Conservation (phyloP, 2,888 invertebrate species). For the Heterodera filipjevi region DNA sequence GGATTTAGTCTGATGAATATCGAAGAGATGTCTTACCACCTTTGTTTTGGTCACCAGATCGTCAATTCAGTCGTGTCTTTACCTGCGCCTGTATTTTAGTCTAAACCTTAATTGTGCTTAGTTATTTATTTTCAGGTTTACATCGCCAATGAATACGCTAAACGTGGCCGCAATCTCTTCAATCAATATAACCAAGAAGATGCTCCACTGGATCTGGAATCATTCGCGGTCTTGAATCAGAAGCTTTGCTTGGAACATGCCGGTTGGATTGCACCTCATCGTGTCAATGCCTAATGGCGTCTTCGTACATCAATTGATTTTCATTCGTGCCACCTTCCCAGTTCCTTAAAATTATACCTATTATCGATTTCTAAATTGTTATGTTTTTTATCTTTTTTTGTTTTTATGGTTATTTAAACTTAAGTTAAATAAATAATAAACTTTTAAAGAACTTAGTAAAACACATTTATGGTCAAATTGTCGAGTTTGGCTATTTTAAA, state of each 20-base stretch:
- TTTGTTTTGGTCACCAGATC: slow-evolving; percentile 51
- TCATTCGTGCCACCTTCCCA: neutral
- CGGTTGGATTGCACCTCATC: slow-evolving; percentile 9
- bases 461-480: too few relatives aligned
- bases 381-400: too few relatives aligned
- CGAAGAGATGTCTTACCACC: slow-evolving; percentile 49
- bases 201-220: neutral
- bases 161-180: slow-evolving; percentile 47
- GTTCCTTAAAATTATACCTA: too few relatives aligned
- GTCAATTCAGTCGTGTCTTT: slow-evolving; percentile 40
- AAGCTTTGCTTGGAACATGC: neutral
- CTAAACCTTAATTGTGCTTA: slow-evolving; percentile 28
- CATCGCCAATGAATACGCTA: slow-evolving; percentile 55
- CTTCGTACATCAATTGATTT: neutral
- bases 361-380: too few relatives aligned
- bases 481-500: too few relatives aligned
- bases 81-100: slow-evolving; percentile 37
- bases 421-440: too few relatives aligned
- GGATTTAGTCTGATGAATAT: slow-evolving; percentile 47
- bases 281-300: neutral
- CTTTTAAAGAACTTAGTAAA: too few relatives aligned
- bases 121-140: slow-evolving; percentile 16
- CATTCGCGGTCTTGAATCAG: neutral
- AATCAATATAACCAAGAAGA: slow-evolving; percentile 28
- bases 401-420: too few relatives aligned